Evolutionary conservation across 1,140 invertebrate genomes (phyloP), one percentile per base, ranked within the genome.

Genomic region (Neodiprion lecontei): DNA sequence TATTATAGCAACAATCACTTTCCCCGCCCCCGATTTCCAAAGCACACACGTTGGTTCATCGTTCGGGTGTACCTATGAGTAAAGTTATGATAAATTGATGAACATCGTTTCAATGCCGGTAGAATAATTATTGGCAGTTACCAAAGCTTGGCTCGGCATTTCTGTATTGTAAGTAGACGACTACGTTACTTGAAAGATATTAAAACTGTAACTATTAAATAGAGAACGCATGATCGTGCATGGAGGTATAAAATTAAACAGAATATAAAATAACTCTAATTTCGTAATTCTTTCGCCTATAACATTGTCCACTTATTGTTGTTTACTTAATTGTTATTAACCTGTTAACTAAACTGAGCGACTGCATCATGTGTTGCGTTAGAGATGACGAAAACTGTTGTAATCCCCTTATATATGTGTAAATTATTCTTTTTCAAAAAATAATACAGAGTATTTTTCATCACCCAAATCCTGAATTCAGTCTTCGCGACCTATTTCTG

Each of bases 81-180:
- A 14, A 61, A 61, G 53, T 61, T 14, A 61, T 5, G n/a, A 61
- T 17, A 61, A 61, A 40, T 40, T 5, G 53, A 61, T 61, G n/a
- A 61, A 61, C 53, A 9, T 61, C 9, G 53, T 61, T 12, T 17
- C 8, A 61, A 61, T 61, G 53, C n/a, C 53, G 53, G 53, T 61
- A 61, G 53, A 61, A 9, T 61, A 61, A 61, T 61, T 12, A 61
- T 40, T 40, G 28, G n/a, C n/a, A 61, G 53, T 61, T 8, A 9
- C n/a, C 53, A 61, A 61, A 14, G 53, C 53, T 61, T 61, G 53
- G 53, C 11, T 61, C n/a, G 53, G 53, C 53, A 61, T 61, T 61
- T 61, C 53, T 61, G 11, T 17, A 17, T 61, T 61, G 53, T 61
- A 61, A 61, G 53, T 61, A 61, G 53, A 61, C 53, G 53, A 14